Percentiles rank a stretch among this genome's conserved stretches.
phyloP scores from a whole-genome alignment of 1,140 invertebrate species.

The Drosophila ironensis region DNA sequence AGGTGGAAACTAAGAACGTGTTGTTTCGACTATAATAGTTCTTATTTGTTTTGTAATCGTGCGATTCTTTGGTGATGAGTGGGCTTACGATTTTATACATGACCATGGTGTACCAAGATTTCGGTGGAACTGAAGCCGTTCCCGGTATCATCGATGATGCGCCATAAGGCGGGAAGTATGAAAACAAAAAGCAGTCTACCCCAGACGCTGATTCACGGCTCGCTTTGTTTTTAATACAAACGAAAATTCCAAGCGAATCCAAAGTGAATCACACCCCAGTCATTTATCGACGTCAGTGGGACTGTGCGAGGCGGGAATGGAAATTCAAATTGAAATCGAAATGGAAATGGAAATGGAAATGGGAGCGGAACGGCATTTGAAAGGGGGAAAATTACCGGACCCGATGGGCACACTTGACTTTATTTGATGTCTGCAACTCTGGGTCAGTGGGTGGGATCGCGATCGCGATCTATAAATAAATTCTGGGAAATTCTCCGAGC shows the following conservation, averaged over 20 bases:
- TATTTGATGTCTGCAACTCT: background rate
- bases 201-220: constrained; percentile 38
- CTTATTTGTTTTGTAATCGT: too few relatives aligned
- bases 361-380: background rate
- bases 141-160: background rate
- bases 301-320: constrained; percentile 9
- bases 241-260: constrained; percentile 62
- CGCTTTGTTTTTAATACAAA: constrained; percentile 32
- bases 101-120: too few relatives aligned
- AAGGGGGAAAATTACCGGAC: background rate
- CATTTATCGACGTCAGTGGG: constrained; percentile 23
- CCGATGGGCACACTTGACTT: too few relatives aligned
- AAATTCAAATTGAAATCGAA: background rate
- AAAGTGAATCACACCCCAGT: constrained; percentile 38
- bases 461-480: too few relatives aligned
- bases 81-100: too few relatives aligned
- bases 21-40: too few relatives aligned
- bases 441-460: constrained; percentile 6
- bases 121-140: too few relatives aligned
- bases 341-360: background rate
- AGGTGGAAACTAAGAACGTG: too few relatives aligned
- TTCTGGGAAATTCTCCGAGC: too few relatives aligned
- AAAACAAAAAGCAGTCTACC: background rate
- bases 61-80: too few relatives aligned
- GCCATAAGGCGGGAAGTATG: background rate